Conservation (phyloP, 1,140 invertebrate genomes). For the Gryllus bimaculatus region DNA sequence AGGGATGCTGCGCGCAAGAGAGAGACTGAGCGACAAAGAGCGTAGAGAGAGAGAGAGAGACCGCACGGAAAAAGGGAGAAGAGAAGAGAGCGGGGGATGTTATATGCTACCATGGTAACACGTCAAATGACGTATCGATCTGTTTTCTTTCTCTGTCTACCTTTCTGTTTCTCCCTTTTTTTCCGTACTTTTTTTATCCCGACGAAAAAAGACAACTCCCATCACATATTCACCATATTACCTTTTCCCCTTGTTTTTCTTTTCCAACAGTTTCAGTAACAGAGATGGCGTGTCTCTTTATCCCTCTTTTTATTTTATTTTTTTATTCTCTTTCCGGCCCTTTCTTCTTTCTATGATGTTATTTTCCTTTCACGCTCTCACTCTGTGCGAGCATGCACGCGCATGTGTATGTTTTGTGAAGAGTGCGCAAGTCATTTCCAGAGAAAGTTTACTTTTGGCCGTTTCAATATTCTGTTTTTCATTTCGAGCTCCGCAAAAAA, state of each 20-base stretch:
- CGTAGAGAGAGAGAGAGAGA: background rate
- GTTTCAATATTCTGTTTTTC: slow-evolving; percentile 26
- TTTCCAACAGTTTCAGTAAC: slow-evolving; percentile 20
- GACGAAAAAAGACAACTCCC: slow-evolving; percentile 19
- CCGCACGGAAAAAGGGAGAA: background rate
- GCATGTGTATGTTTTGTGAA: slow-evolving; percentile 13
- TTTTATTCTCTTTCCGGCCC: slow-evolving; percentile 10
- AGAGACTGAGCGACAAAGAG: background rate
- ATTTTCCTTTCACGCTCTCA: slow-evolving; percentile 20
- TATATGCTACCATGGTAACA: slow-evolving; percentile 33
- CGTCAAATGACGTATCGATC: slow-evolving; percentile 35
- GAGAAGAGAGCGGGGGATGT: slow-evolving; percentile 10
- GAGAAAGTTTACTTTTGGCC: slow-evolving; percentile 23
- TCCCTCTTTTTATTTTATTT: slow-evolving; percentile 12
- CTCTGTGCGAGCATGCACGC: background rate
- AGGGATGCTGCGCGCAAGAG: background rate
- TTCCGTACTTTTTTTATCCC: slow-evolving; percentile 13
- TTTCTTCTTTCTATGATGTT: slow-evolving; percentile 9
- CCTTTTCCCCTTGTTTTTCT: slow-evolving; percentile 31
- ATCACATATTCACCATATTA: slow-evolving; percentile 38
- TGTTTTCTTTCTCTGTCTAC: slow-evolving; percentile 27
- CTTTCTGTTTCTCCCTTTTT: slow-evolving; percentile 14
- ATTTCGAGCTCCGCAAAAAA: slow-evolving; percentile 21
- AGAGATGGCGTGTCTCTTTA: slow-evolving; percentile 10
- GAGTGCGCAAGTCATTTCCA: slow-evolving; percentile 22